Conservation (phyloP, 64 coral and sea anemone species). For the Pocillopora damicornis region DNA sequence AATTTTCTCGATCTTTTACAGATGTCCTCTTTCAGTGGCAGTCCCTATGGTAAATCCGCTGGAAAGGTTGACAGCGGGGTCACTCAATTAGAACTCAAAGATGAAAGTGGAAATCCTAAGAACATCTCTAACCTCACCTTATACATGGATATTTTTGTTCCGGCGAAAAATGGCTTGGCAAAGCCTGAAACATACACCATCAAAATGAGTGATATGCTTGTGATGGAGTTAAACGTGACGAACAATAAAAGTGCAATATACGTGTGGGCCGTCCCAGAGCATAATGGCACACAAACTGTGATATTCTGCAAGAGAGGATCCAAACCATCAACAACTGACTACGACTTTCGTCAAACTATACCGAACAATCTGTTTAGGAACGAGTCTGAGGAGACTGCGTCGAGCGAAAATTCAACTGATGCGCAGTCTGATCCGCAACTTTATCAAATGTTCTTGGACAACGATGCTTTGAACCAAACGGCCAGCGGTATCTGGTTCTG, state of each 20-base stretch:
- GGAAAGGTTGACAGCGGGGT: conserved; percentile 6
- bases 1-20: neutral
- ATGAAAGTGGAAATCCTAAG: neutral
- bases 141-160: conserved; percentile 23
- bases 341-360: conserved; percentile 34
- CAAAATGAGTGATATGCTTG: conserved; percentile 1
- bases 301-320: conserved; percentile 42
- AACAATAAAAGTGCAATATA: conserved; percentile 12
- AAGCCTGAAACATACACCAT: neutral
- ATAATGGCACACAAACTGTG: conserved; percentile 26
- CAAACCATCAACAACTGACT: conserved; percentile 46
- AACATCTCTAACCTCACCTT: conserved; percentile 19
- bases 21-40: neutral
- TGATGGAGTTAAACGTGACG: conserved; percentile 20
- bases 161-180: neutral
- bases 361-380: conserved; percentile 2
- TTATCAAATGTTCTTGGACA: conserved; percentile 61
- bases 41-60: neutral
- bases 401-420: neutral
- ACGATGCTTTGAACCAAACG: conserved; percentile 70
- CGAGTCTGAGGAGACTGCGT: neutral
- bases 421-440: neutral
- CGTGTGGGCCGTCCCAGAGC: neutral
- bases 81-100: neutral
- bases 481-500: conserved; percentile 64